Conservation (phyloP, 2,797 vertebrate genomes). For the Syndactyla subalaris region DNA sequence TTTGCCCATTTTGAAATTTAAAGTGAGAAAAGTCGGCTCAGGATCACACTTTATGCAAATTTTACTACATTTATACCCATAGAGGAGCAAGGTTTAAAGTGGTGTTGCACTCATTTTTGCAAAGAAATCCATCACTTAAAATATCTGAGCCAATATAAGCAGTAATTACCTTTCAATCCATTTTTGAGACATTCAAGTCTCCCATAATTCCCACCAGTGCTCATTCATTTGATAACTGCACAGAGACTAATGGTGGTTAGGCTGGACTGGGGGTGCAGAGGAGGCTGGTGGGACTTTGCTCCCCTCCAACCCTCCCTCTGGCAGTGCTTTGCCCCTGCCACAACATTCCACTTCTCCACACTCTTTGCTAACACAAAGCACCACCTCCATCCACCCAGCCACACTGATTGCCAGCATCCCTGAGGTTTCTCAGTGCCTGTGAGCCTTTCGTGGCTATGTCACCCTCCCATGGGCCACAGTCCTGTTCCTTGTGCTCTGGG, state of each 20-base stretch:
- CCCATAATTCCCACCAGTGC: not conserved
- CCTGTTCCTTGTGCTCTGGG: too few species aligned
- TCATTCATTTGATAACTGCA: not conserved
- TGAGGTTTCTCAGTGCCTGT: not conserved
- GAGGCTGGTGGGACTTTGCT: not conserved
- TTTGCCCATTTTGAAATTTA: not conserved
- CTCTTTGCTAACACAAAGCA: not conserved
- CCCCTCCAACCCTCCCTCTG: not conserved
- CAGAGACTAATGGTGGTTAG: accelerated
- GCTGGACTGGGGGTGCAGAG: not conserved
- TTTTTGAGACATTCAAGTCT: not conserved
- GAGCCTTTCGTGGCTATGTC: not conserved
- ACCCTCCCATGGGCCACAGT: not conserved
- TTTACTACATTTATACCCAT: not conserved
- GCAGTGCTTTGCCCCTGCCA: not conserved
- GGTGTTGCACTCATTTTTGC: not conserved
- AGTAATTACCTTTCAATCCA: not conserved
- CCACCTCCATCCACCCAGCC: not conserved
- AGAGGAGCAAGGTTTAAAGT: not conserved
- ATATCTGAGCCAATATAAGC: not conserved
- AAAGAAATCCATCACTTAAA: not conserved
- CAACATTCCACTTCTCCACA: not conserved
- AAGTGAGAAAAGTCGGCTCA: conserved; percentile 1
- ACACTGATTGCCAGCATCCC: not conserved
- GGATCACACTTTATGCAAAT: not conserved